Evolutionary conservation across 2,888 invertebrate species (phyloP).

Genomic region (Rhagium mordax): DNA sequence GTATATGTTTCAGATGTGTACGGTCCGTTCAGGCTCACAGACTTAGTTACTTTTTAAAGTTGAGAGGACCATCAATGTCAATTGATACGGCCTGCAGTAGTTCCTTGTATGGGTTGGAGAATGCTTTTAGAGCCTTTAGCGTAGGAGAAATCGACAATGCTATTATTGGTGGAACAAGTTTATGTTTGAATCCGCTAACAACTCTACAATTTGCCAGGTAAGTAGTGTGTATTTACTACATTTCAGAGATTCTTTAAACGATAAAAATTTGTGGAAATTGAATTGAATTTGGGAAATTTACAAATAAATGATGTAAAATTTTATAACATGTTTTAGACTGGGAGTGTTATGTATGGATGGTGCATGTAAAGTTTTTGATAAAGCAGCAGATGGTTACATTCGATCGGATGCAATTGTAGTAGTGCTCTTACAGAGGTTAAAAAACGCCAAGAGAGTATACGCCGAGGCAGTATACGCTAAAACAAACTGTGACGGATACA

Average conservation of each 20-base stretch:
- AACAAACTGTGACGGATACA: constrained; percentile 66
- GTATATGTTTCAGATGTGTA: constrained; percentile 65
- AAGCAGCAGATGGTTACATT: constrained; percentile 84
- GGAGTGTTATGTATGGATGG: constrained; percentile 89
- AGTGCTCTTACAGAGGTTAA: constrained; percentile 79
- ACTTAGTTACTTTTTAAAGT: constrained; percentile 89
- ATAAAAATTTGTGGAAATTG: no score
- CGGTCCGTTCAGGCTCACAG: constrained; percentile 93
- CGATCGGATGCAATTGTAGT: constrained; percentile 85
- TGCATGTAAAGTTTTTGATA: constrained; percentile 92
- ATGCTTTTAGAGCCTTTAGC: neutral
- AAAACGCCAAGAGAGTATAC: constrained; percentile 71
- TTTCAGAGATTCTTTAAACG: no score
- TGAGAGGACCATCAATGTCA: constrained; percentile 91
- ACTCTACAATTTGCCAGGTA: constrained; percentile 12
- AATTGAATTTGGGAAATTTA: no score
- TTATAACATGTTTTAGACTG: constrained; percentile 66
- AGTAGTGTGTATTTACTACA: no score
- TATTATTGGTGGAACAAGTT: constrained; percentile 65
- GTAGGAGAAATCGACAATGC: constrained; percentile 1
- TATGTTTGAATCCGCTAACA: neutral
- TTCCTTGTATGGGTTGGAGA: neutral
- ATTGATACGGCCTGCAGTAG: constrained; percentile 82
- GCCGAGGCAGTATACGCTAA: constrained; percentile 66
- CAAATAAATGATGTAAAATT: no score